Evolutionary conservation across 2,113 vertebrate species (phyloP).

Genomic region (Muntiacus muntjak): DNA sequence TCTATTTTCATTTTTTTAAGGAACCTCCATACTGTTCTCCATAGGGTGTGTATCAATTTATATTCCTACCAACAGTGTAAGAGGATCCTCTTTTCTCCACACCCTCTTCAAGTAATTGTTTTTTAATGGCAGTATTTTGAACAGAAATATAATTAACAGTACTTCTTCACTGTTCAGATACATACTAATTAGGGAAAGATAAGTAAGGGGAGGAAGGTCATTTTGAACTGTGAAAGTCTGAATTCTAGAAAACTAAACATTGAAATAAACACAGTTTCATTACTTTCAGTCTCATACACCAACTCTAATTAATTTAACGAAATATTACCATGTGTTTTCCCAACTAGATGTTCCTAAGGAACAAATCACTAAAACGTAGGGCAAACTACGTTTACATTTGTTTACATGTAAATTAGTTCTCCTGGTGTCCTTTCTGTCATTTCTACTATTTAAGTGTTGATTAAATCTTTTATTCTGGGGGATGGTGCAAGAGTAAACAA

Average conservation of each 20-base stretch:
- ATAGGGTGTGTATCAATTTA: not conserved
- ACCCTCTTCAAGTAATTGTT: not conserved
- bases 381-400: not conserved
- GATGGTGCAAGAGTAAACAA: not conserved
- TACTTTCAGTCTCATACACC: not conserved
- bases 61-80: not conserved
- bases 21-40: not conserved
- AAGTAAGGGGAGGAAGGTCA: not conserved
- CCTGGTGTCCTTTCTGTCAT: not conserved
- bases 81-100: not conserved
- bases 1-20: not conserved
- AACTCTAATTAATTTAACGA: conserved; percentile 21
- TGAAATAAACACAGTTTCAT: conserved; percentile 1
- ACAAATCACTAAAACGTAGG: not conserved
- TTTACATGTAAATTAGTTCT: not conserved
- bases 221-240: not conserved
- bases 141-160: conserved; percentile 7
- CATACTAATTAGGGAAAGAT: not conserved
- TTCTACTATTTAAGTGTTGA: not conserved
- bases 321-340: conserved; percentile 35
- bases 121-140: not conserved
- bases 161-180: not conserved
- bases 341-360: conserved; percentile 16
- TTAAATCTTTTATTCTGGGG: not conserved
- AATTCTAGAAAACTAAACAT: conserved; percentile 8